Evolutionary conservation across 2,888 invertebrate genomes (phyloP).

Genomic region (Digitonthophagus gazella): DNA sequence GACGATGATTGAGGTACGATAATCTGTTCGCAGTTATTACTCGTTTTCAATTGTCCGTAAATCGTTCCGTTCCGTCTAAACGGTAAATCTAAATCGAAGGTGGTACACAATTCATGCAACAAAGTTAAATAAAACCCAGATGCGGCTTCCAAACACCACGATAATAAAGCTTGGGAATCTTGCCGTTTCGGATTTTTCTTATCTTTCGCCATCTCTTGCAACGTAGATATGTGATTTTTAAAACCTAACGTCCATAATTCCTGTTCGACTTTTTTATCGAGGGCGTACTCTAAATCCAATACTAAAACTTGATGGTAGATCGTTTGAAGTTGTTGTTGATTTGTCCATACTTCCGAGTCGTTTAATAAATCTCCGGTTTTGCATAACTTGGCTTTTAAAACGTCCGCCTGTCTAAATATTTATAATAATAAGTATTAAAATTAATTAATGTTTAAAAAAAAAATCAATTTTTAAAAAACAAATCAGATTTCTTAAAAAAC

Average conservation of each 20-base stretch:
- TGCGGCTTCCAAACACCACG: slow-evolving; percentile 79
- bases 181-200: slow-evolving; percentile 75
- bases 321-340: slow-evolving; percentile 56
- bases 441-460: slow-evolving; percentile 9
- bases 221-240: slow-evolving; percentile 78
- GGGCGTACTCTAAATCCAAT: slow-evolving; percentile 78
- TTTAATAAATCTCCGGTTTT: slow-evolving; percentile 59
- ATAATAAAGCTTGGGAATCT: slow-evolving; percentile 74
- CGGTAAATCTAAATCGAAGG: slow-evolving; percentile 77
- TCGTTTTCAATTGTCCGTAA: slow-evolving; percentile 43
- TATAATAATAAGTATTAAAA: background rate
- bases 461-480: too few species aligned
- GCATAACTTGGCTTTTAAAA: slow-evolving; percentile 67
- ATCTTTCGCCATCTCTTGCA: slow-evolving; percentile 76
- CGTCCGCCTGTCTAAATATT: slow-evolving; percentile 70
- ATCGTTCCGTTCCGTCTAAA: slow-evolving; percentile 58
- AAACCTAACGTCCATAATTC: slow-evolving; percentile 88
- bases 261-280: slow-evolving; percentile 87
- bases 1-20: slow-evolving; percentile 62
- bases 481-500: too few species aligned
- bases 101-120: slow-evolving; percentile 77
- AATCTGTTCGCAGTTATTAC: slow-evolving; percentile 38
- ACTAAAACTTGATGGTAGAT: slow-evolving; percentile 71
- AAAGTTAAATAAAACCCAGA: slow-evolving; percentile 82
- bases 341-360: slow-evolving; percentile 48